These are phyloP conservation scores for Anguilla obscura DNA, from an alignment of 2,797 vertebrate species.

Conservation along the genomic window DNA sequence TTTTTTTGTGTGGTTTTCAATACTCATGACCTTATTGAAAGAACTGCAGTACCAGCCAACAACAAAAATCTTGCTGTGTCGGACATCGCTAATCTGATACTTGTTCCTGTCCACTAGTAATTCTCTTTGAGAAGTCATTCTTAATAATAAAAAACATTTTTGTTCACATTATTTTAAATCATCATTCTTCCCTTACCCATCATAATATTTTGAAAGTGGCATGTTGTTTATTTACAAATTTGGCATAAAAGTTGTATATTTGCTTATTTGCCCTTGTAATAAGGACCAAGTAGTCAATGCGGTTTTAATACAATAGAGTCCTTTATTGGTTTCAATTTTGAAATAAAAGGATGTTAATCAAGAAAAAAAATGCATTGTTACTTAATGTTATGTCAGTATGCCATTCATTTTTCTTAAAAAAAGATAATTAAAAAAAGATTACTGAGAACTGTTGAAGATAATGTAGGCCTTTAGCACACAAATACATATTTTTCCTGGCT, in stretches of 20 bases:
- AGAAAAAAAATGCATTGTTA: neutral
- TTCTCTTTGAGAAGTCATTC: neutral
- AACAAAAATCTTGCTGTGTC: neutral
- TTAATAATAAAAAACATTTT: neutral
- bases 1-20: slow-evolving; percentile 20
- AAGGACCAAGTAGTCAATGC: neutral
- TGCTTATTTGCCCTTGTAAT: neutral
- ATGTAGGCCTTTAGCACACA: neutral
- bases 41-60: slow-evolving; percentile 1
- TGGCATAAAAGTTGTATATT: neutral
- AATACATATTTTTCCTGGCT: neutral
- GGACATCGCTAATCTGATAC: neutral
- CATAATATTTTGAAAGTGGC: neutral
- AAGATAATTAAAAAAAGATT: neutral
- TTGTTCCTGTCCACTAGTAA: neutral
- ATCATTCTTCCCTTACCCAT: neutral
- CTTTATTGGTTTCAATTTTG: neutral
- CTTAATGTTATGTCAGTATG: neutral
- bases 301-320: neutral
- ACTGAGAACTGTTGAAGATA: neutral
- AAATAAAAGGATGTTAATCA: neutral
- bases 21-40: slow-evolving; percentile 29
- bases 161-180: neutral
- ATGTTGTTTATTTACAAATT: neutral
- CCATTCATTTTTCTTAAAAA: neutral